Conservation (phyloP, 1,140 invertebrate species). For the Ceratina calcarata region DNA sequence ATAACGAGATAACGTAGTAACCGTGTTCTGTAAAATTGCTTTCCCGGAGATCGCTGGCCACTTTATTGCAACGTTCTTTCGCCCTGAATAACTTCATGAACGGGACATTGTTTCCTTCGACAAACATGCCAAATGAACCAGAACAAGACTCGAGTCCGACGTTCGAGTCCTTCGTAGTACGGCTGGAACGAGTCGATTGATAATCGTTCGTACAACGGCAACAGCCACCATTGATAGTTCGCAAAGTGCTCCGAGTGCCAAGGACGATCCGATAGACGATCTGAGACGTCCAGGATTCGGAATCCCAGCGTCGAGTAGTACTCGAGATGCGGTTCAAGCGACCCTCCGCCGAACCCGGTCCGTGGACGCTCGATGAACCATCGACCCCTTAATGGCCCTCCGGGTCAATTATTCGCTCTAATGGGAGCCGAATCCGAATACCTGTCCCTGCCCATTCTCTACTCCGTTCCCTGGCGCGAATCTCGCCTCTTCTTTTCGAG, state of each 20-base stretch:
- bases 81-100: not conserved
- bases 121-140: no score
- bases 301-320: conserved; percentile 16
- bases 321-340: conserved; percentile 36
- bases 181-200: not conserved
- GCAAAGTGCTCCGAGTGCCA: not conserved
- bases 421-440: not conserved
- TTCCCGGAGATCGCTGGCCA: not conserved
- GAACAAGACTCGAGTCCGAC: no score
- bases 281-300: not conserved
- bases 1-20: conserved; percentile 21
- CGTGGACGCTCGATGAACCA: conserved; percentile 42
- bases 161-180: not conserved
- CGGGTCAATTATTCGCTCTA: conserved; percentile 33
- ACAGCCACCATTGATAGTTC: not conserved
- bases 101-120: no score
- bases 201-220: not conserved
- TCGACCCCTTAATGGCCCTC: conserved; percentile 27
- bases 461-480: no score
- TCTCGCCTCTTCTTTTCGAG: not conserved
- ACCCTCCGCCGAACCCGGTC: conserved; percentile 19
- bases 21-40: conserved; percentile 1
- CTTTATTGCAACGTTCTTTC: not conserved
- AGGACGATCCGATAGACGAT: not conserved
- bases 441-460: not conserved